A percentile compares a stretch with the other conserved stretches of the same genome.
phyloP scores from a whole-genome alignment of 2,797 vertebrate genomes.

The Danio choprae region DNA sequence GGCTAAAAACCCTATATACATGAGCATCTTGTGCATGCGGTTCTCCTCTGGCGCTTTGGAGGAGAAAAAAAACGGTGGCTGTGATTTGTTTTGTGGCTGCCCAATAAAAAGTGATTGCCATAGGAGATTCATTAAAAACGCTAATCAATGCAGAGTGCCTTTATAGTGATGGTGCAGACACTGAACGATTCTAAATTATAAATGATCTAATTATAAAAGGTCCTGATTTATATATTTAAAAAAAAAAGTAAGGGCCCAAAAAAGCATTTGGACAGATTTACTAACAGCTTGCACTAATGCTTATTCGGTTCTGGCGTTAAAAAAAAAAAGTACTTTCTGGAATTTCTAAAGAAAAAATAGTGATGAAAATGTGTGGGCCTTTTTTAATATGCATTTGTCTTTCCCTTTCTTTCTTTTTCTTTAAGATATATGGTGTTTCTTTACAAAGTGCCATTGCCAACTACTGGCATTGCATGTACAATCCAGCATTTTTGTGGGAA shows the following conservation, averaged over 20 bases:
- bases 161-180: slow-evolving; percentile 8
- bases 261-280: neutral
- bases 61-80: neutral
- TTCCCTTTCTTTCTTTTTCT: too few relatives aligned
- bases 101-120: slow-evolving; percentile 35
- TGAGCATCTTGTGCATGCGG: slow-evolving; percentile 43
- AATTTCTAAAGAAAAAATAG: too few relatives aligned
- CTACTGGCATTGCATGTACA: too few relatives aligned
- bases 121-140: slow-evolving; percentile 30
- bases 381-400: too few relatives aligned
- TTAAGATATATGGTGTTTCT: too few relatives aligned
- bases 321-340: too few relatives aligned
- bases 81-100: neutral
- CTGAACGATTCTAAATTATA: slow-evolving; percentile 14
- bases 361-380: too few relatives aligned
- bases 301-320: too few relatives aligned
- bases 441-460: too few relatives aligned
- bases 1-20: slow-evolving; percentile 55
- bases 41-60: slow-evolving; percentile 22
- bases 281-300: too few relatives aligned
- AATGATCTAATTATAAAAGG: slow-evolving; percentile 17
- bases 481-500: too few relatives aligned
- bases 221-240: neutral
- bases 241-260: neutral
- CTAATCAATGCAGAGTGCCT: slow-evolving; percentile 15